Conservation (phyloP, 2,888 invertebrate species). For the Pachymerium ferrugineum region DNA sequence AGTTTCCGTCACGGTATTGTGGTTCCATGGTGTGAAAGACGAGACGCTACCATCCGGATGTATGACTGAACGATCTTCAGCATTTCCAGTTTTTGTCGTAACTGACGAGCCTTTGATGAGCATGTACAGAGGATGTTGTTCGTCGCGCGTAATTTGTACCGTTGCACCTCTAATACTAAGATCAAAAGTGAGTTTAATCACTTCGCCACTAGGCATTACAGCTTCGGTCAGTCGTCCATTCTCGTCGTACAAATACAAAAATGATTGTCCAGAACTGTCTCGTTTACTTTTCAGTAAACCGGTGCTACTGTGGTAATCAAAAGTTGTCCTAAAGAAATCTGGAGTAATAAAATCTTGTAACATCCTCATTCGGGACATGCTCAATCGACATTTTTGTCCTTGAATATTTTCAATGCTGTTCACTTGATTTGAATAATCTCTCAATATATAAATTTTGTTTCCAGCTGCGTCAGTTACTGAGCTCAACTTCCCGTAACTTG, state of each 20-base stretch:
- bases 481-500: constrained; percentile 88
- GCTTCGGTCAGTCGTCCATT: constrained; percentile 86
- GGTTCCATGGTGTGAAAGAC: constrained; percentile 77
- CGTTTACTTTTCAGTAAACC: constrained; percentile 81
- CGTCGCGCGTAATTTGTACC: constrained; percentile 66
- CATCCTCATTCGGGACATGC: constrained; percentile 89
- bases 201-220: constrained; percentile 91
- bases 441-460: constrained; percentile 48
- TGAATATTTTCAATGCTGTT: constrained; percentile 92
- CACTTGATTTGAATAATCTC: constrained; percentile 56
- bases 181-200: constrained; percentile 74
- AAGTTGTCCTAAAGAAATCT: constrained; percentile 87
- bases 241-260: constrained; percentile 90
- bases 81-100: constrained; percentile 62
- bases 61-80: constrained; percentile 36
- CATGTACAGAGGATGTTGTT: constrained; percentile 53
- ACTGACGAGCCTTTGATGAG: constrained; percentile 82
- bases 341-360: constrained; percentile 84
- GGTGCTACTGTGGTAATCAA: constrained; percentile 85
- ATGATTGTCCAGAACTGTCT: constrained; percentile 75
- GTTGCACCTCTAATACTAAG: constrained; percentile 85
- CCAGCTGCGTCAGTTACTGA: constrained; percentile 90
- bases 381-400: constrained; percentile 80
- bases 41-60: constrained; percentile 70
- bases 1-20: constrained; percentile 79